A percentile compares a stretch with the other conserved stretches of the same genome.
Evolutionary conservation across 2,888 invertebrate genomes (phyloP).

Genomic region (Spisula solida): DNA sequence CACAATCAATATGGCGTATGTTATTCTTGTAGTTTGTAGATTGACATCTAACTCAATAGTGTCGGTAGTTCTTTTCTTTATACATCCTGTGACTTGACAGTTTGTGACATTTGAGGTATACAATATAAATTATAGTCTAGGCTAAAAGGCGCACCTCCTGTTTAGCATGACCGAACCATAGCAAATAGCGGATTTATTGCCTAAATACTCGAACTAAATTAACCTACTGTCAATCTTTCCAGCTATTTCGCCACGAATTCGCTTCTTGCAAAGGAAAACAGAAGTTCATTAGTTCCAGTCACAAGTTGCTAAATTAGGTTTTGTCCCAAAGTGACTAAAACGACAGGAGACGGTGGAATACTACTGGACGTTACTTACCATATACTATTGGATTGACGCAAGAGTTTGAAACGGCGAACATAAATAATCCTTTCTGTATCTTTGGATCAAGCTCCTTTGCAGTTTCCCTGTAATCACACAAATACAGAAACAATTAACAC

Average conservation of each 20-base stretch:
- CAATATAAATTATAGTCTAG: background rate
- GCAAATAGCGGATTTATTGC: background rate
- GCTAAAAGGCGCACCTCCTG: background rate
- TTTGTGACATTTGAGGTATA: background rate
- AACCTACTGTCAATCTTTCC: background rate
- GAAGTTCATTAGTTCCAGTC: too few relatives aligned
- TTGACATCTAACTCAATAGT: background rate
- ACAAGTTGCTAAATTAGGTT: background rate
- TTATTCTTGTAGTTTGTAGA: background rate
- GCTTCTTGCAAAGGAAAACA: background rate
- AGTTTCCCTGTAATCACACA: constrained; percentile 90
- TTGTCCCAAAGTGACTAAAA: background rate
- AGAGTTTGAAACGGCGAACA: constrained; percentile 98
- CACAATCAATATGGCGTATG: background rate
- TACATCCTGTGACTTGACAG: background rate
- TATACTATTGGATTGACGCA: constrained; percentile 99
- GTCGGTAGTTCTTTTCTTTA: background rate
- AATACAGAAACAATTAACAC: background rate
- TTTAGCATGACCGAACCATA: background rate
- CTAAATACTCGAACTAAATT: background rate
- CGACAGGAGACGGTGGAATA: background rate
- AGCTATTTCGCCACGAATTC: background rate
- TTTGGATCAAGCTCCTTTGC: constrained; percentile 92
- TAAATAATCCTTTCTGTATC: constrained; percentile 94
- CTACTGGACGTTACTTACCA: constrained; percentile 88